Conservation (phyloP, 2,888 invertebrate species). For the Erebia aethiops region DNA sequence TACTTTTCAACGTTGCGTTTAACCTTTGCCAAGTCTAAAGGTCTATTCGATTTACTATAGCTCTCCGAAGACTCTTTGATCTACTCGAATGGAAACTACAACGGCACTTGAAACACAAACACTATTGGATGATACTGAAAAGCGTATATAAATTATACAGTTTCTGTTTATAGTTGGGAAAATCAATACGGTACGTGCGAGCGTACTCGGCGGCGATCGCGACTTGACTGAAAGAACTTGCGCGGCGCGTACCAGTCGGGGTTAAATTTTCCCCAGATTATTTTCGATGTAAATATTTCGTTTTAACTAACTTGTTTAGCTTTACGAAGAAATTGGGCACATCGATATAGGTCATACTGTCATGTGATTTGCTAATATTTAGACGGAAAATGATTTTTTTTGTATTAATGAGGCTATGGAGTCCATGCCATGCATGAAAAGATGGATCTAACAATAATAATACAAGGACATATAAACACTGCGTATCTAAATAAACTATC, state of each 20-base stretch:
- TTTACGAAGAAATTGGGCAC: constrained; percentile 13
- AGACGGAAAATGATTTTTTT: not conserved
- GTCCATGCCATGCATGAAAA: not conserved
- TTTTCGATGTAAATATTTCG: constrained; percentile 26
- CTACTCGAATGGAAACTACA: constrained; percentile 20
- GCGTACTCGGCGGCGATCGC: constrained; percentile 31
- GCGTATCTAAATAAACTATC: not conserved
- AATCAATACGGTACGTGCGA: constrained; percentile 27
- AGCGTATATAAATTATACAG: constrained; percentile 27
- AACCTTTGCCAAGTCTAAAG: constrained; percentile 14
- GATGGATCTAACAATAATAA: not conserved
- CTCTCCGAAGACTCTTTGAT: constrained; percentile 19
- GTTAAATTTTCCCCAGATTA: constrained; percentile 32
- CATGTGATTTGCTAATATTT: not conserved
- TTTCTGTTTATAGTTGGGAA: constrained; percentile 24
- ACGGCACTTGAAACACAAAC: constrained; percentile 28
- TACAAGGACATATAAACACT: not conserved
- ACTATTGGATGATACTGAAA: constrained; percentile 3
- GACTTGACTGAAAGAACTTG: constrained; percentile 26
- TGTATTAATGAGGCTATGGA: not conserved
- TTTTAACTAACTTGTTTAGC: constrained; percentile 17
- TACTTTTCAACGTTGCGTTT: constrained; percentile 16
- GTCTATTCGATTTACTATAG: constrained; percentile 24
- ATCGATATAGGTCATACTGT: not conserved
- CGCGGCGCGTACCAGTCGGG: constrained; percentile 29